Percentiles rank a stretch among this genome's conserved stretches.
These are phyloP conservation scores for Scomber scombrus DNA, from an alignment of 2,113 vertebrate genomes.

Conservation along the genomic window DNA sequence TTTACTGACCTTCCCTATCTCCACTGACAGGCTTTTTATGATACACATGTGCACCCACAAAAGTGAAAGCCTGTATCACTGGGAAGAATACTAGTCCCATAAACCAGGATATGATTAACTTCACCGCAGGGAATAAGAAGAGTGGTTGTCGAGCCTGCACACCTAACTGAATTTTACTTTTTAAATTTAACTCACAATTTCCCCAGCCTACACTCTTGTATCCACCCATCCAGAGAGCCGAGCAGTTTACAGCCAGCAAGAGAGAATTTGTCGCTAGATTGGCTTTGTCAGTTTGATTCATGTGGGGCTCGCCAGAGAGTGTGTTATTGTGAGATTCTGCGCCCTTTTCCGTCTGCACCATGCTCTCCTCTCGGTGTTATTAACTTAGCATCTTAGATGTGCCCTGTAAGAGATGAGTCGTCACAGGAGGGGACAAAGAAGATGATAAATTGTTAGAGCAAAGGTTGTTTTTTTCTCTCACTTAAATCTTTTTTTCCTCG, in stretches of 20 bases:
- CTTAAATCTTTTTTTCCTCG: conserved; percentile 20
- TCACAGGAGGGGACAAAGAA: conserved; percentile 22
- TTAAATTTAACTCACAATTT: conserved; percentile 50
- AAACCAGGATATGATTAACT: conserved; percentile 65
- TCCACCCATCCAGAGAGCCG: conserved; percentile 50
- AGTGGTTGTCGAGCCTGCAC: conserved; percentile 25
- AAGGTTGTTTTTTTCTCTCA: conserved; percentile 14
- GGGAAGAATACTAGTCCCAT: conserved; percentile 34
- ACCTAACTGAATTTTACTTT: conserved; percentile 61
- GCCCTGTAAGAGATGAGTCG: conserved; percentile 54
- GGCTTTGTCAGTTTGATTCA: conserved; percentile 79
- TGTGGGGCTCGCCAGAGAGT: conserved; percentile 56
- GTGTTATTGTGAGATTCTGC: conserved; percentile 63
- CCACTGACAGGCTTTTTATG: conserved; percentile 48
- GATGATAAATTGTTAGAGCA: conserved; percentile 44
- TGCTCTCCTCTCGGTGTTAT: conserved; percentile 57
- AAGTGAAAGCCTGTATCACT: conserved; percentile 33
- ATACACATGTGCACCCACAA: conserved; percentile 44
- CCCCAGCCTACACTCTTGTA: conserved; percentile 34
- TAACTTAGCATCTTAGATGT: conserved; percentile 64
- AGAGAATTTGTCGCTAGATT: conserved; percentile 71
- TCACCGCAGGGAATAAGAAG: conserved; percentile 9
- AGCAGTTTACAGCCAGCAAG: conserved; percentile 59
- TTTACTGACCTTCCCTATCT: conserved; percentile 57
- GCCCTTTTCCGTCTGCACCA: conserved; percentile 43